phyloP scores from a whole-genome alignment of 2,888 invertebrate genomes.

The Brachylomia viminalis region DNA sequence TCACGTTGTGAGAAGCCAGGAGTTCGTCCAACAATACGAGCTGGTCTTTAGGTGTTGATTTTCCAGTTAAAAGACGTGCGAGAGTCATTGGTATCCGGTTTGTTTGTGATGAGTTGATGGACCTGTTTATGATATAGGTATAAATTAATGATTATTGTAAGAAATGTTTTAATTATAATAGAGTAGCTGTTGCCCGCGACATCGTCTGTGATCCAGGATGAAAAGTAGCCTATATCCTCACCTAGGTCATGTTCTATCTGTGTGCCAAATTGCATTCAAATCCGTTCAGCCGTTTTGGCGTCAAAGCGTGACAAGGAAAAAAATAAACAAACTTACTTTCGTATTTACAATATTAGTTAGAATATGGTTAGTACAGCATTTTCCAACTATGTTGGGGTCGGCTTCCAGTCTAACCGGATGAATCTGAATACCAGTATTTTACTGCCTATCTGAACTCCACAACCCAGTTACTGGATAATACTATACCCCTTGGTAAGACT shows the following conservation, averaged over 20 bases:
- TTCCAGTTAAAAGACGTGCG: constrained; percentile 71
- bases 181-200: too few relatives aligned
- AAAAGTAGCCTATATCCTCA: too few relatives aligned
- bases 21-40: constrained; percentile 72
- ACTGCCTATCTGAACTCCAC: not conserved
- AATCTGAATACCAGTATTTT: not conserved
- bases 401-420: not conserved
- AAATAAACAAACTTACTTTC: too few relatives aligned
- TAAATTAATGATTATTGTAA: not conserved
- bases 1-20: constrained; percentile 70
- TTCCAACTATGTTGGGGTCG: not conserved
- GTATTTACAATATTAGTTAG: too few relatives aligned
- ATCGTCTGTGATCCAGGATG: too few relatives aligned
- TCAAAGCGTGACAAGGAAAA: too few relatives aligned
- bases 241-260: too few relatives aligned
- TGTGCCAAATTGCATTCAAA: too few relatives aligned
- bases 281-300: too few relatives aligned
- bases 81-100: constrained; percentile 69
- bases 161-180: not conserved
- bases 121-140: constrained; percentile 33
- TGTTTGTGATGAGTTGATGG: constrained; percentile 55
- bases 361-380: not conserved
- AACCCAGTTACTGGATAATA: not conserved
- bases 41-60: constrained; percentile 64
- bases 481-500: not conserved